Percentiles rank a stretch among this genome's conserved stretches.
Conservation (phyloP, 2,113 vertebrate species). For the Struthidea cinerea region DNA sequence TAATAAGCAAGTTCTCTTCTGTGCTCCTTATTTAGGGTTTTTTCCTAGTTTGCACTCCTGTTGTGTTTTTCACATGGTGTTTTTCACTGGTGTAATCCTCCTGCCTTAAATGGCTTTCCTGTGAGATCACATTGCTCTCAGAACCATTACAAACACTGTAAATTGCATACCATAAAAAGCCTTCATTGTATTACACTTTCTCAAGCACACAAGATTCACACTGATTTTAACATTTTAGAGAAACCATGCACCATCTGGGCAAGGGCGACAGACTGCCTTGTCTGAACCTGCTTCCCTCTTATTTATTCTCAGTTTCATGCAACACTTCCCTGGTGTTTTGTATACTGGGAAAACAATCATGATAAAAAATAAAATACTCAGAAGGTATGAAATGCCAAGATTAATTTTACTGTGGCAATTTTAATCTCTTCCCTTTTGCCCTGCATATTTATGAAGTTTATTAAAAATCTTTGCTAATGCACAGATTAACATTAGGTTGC, state of each 20-base stretch:
- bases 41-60: not conserved
- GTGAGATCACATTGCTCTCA: not conserved
- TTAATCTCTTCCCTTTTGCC: not conserved
- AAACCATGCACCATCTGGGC: not conserved
- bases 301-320: slow-evolving; percentile 19
- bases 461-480: not conserved
- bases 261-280: not conserved
- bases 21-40: not conserved
- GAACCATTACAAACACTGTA: not conserved
- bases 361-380: not conserved
- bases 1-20: not conserved
- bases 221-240: not conserved
- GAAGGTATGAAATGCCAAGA: not conserved
- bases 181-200: not conserved
- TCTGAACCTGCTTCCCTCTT: slow-evolving; percentile 3
- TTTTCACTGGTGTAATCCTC: not conserved
- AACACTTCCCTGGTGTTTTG: not conserved
- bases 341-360: not conserved
- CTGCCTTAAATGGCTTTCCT: not conserved
- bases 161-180: not conserved
- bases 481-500: not conserved
- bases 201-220: not conserved
- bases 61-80: not conserved
- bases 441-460: not conserved
- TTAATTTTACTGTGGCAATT: not conserved